A percentile compares a stretch with the other conserved stretches of the same genome.
Evolutionary conservation across 2,888 invertebrate species (phyloP).

Genomic region (Synanthedon andrenaeformis): DNA sequence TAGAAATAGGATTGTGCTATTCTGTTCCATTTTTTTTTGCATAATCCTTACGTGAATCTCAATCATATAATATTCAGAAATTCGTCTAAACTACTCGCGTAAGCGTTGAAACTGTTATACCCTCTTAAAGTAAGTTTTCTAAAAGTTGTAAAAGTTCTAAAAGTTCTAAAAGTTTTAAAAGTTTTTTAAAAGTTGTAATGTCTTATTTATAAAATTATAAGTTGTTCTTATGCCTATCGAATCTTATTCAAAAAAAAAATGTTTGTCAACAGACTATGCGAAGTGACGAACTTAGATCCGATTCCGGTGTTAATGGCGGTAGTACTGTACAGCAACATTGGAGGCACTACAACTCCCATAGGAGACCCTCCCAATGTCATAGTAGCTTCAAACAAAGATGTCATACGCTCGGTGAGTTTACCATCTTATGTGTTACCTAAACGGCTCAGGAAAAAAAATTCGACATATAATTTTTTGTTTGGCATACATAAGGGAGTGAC

Average conservation of each 20-base stretch:
- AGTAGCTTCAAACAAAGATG: conserved; percentile 81
- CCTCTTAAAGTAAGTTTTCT: conserved; percentile 8
- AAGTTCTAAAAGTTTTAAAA: too few relatives aligned
- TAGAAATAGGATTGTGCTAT: too few relatives aligned
- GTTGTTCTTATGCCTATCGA: too few relatives aligned
- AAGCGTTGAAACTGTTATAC: conserved; percentile 1
- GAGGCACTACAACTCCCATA: conserved; percentile 89
- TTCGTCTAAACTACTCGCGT: neutral
- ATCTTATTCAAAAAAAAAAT: too few relatives aligned
- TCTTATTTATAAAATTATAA: too few relatives aligned
- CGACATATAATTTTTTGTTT: too few relatives aligned
- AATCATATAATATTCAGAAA: too few relatives aligned
- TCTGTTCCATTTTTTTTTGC: neutral
- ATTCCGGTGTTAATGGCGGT: conserved; percentile 87
- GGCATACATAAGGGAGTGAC: too few relatives aligned
- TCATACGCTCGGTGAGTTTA: conserved; percentile 73
- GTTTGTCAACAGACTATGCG: conserved; percentile 75
- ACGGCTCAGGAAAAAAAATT: too few relatives aligned
- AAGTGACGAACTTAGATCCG: conserved; percentile 89
- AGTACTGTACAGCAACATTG: conserved; percentile 89
- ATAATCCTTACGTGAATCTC: neutral
- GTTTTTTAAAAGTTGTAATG: too few relatives aligned
- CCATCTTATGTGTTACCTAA: too few relatives aligned
- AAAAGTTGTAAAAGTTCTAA: too few relatives aligned
- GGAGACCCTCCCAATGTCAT: conserved; percentile 95